phyloP scores from a whole-genome alignment of 2,888 invertebrate species.

The Brachypterus glaber region DNA sequence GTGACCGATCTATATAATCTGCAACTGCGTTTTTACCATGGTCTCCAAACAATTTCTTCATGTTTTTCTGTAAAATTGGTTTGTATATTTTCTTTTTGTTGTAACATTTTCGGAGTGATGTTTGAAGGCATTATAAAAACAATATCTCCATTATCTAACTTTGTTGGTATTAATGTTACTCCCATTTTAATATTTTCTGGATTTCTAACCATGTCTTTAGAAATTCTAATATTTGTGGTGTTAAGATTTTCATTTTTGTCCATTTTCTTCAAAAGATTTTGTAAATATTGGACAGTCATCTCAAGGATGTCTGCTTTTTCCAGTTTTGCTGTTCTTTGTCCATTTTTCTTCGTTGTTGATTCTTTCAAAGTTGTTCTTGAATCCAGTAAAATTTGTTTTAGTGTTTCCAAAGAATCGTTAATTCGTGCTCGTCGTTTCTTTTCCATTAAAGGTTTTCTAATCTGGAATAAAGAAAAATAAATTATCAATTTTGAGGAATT shows the following conservation, averaged over 20 bases:
- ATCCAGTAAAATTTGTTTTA: slow-evolving; percentile 44
- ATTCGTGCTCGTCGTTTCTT: slow-evolving; percentile 46
- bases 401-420: slow-evolving; percentile 45
- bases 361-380: slow-evolving; percentile 35
- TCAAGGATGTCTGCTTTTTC: slow-evolving; percentile 59
- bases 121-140: slow-evolving; percentile 37
- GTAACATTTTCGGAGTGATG: slow-evolving; percentile 11
- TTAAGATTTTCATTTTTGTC: slow-evolving; percentile 13
- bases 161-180: slow-evolving; percentile 36
- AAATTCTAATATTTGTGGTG: slow-evolving; percentile 9
- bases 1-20: too few species aligned
- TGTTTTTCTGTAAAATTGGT: slow-evolving; percentile 13
- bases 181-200: slow-evolving; percentile 25
- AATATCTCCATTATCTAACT: slow-evolving; percentile 37
- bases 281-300: slow-evolving; percentile 51
- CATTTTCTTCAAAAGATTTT: slow-evolving; percentile 42
- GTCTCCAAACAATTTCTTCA: slow-evolving; percentile 35
- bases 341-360: slow-evolving; percentile 27
- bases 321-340: slow-evolving; percentile 46
- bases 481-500: slow-evolving; percentile 2
- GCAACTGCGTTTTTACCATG: slow-evolving; percentile 31
- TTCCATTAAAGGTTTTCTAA: slow-evolving; percentile 48
- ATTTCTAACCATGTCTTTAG: slow-evolving; percentile 11
- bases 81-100: slow-evolving; percentile 9
- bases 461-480: slow-evolving; percentile 25